Percentiles rank a stretch among this genome's conserved stretches.
These are phyloP conservation scores for Oxygymnocypris stewartii DNA, from an alignment of 2,113 vertebrate genomes.

Conservation along the genomic window DNA sequence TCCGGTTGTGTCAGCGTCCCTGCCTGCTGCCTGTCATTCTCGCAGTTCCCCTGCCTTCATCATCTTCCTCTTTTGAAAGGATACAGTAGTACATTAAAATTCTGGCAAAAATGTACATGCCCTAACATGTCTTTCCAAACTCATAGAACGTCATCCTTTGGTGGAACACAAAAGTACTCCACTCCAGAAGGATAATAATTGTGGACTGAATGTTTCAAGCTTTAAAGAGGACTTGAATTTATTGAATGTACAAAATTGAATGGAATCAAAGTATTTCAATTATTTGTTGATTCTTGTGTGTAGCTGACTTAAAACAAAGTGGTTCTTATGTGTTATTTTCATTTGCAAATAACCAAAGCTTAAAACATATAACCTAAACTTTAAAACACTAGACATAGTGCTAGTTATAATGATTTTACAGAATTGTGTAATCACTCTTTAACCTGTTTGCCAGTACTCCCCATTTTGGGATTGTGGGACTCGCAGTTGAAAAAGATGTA, in stretches of 20 bases:
- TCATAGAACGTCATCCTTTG: background rate
- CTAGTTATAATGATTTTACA: background rate
- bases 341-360: background rate
- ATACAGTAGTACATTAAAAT: background rate
- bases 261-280: too few relatives aligned
- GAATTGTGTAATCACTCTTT: too few relatives aligned
- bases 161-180: background rate
- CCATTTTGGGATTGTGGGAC: too few relatives aligned
- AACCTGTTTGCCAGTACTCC: too few relatives aligned
- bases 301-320: background rate
- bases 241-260: background rate
- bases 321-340: background rate
- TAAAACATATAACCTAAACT: background rate
- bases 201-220: background rate
- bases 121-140: background rate
- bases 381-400: background rate
- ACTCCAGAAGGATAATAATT: background rate
- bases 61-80: slow-evolving; percentile 14
- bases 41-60: background rate
- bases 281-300: background rate
- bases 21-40: slow-evolving; percentile 25
- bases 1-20: slow-evolving; percentile 34
- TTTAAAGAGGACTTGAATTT: background rate
- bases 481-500: too few relatives aligned
- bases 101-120: background rate